These are phyloP conservation scores for Platycheirus rosarum DNA, from an alignment of 2,888 invertebrate genomes.

Conservation along the genomic window DNA sequence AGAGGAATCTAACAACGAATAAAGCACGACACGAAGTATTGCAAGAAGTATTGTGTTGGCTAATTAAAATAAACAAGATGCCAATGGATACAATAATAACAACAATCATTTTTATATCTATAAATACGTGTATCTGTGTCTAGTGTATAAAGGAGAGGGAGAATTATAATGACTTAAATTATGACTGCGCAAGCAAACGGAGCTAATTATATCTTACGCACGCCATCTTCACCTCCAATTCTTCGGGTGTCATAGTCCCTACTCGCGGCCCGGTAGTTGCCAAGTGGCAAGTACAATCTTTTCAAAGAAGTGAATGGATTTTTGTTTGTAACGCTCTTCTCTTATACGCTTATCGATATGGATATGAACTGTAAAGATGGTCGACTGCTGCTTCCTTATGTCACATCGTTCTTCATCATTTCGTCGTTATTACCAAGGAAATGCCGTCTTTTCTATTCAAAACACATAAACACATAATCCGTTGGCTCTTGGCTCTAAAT, in stretches of 20 bases:
- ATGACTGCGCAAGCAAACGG: slow-evolving; percentile 47
- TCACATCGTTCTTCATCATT: background rate
- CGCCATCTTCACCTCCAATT: background rate
- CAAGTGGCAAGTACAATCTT: background rate
- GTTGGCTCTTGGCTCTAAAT: too few species aligned
- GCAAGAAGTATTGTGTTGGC: slow-evolving; percentile 37
- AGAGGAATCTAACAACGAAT: background rate
- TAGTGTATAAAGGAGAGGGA: background rate
- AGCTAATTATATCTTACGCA: slow-evolving; percentile 61
- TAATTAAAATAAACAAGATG: slow-evolving; percentile 56
- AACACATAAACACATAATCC: slow-evolving; percentile 4
- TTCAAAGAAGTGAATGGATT: slow-evolving; percentile 16
- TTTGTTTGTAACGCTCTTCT: background rate
- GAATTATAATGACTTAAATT: slow-evolving; percentile 58
- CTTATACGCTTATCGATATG: background rate
- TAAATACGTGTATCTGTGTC: slow-evolving; percentile 20
- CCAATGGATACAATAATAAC: slow-evolving; percentile 53
- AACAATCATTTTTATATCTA: slow-evolving; percentile 14
- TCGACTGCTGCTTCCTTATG: background rate
- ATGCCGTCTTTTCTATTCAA: slow-evolving; percentile 8
- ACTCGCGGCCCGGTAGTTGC: background rate
- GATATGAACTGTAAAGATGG: background rate
- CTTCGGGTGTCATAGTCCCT: background rate
- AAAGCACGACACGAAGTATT: background rate
- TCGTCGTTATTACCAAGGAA: background rate